Conservation (phyloP, 2,113 vertebrate genomes). For the Ochotona princeps region DNA sequence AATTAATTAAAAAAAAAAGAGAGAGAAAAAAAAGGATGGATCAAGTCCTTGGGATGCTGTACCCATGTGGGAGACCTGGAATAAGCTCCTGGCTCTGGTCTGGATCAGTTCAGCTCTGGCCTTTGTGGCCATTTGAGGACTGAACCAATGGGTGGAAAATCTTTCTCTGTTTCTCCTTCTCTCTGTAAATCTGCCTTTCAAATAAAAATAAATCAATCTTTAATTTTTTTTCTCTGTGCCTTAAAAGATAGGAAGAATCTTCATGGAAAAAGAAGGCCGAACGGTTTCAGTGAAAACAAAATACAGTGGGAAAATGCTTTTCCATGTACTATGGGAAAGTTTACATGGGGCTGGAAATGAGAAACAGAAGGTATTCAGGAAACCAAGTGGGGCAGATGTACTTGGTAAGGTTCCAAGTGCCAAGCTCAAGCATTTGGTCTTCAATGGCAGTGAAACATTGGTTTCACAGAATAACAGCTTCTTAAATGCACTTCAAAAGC, state of each 20-base stretch:
- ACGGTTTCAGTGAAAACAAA: not conserved
- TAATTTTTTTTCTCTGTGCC: too few relatives aligned
- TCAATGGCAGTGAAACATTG: not conserved
- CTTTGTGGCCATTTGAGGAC: too few relatives aligned
- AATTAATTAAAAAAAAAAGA: too few relatives aligned
- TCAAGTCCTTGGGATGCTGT: too few relatives aligned
- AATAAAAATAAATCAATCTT: too few relatives aligned
- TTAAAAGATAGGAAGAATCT: not conserved
- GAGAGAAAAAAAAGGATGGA: too few relatives aligned
- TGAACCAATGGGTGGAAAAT: too few relatives aligned
- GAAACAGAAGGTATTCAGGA: not conserved
- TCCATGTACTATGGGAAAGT: not conserved
- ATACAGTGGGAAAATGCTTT: not conserved
- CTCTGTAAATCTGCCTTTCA: too few relatives aligned
- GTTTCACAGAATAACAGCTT: not conserved
- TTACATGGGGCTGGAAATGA: not conserved
- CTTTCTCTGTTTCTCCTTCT: too few relatives aligned
- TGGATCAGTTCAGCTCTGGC: too few relatives aligned
- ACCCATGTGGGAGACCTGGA: too few relatives aligned
- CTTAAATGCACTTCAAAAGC: conserved; percentile 19
- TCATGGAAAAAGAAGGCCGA: conserved; percentile 19
- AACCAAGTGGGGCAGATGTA: not conserved
- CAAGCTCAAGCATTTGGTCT: not conserved
- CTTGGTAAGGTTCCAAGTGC: not conserved
- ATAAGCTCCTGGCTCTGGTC: too few relatives aligned